Percentiles rank a stretch among this genome's conserved stretches.
phyloP scores from a whole-genome alignment of 1,140 invertebrate species.

The Pseudoatta argentina region DNA sequence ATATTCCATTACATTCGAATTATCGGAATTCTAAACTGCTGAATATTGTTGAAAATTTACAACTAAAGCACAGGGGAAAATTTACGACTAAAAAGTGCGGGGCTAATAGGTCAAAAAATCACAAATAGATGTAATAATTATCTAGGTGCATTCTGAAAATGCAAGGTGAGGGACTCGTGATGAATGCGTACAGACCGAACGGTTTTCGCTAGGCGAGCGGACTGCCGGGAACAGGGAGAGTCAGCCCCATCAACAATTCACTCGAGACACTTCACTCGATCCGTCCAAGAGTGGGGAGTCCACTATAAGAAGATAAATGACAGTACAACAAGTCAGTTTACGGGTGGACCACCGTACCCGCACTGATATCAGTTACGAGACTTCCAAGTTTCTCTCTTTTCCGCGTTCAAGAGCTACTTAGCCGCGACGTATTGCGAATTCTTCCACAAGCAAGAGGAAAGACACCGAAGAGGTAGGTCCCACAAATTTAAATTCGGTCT shows the following conservation, averaged over 20 bases:
- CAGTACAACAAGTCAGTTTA: conserved; percentile 63
- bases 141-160: conserved; percentile 2
- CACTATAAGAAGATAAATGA: conserved; percentile 74
- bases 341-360: conserved; percentile 29
- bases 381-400: not conserved
- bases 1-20: not conserved
- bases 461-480: conserved; percentile 22
- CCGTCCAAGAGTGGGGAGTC: conserved; percentile 62
- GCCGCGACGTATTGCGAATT: not conserved
- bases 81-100: not conserved
- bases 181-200: conserved; percentile 2
- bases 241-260: conserved; percentile 19
- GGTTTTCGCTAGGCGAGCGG: conserved; percentile 7
- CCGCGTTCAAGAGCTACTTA: not conserved
- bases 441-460: not conserved
- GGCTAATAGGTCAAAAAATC: not conserved
- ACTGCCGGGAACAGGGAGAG: conserved; percentile 26
- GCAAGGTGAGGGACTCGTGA: conserved; percentile 27
- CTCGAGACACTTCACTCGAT: conserved; percentile 41
- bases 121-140: not conserved
- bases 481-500: conserved; percentile 29
- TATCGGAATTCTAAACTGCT: conserved; percentile 6
- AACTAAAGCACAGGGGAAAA: not conserved
- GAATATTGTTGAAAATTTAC: not conserved
- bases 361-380: not conserved